Evolutionary conservation across 35 echinoderm and acorn worm species (phyloP).

Genomic region (Strongylocentrotus purpuratus): DNA sequence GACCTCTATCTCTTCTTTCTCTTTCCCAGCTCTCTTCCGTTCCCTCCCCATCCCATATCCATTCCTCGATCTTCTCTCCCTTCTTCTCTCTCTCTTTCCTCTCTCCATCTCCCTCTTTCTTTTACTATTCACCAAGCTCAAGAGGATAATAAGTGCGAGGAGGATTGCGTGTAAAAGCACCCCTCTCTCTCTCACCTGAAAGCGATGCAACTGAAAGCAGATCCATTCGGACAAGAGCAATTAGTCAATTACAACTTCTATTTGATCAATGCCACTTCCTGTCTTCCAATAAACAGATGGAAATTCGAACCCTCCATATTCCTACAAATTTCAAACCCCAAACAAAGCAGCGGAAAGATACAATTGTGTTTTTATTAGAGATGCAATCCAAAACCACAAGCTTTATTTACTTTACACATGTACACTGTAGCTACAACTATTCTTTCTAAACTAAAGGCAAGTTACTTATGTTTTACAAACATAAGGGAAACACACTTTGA

Average conservation of each 20-base stretch:
- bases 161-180: background rate
- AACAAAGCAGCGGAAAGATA: background rate
- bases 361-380: background rate
- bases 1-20: too few relatives aligned
- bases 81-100: background rate
- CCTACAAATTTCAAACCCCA: background rate
- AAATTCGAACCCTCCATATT: background rate
- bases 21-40: too few relatives aligned
- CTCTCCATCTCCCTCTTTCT: background rate
- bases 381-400: background rate
- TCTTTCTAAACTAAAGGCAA: background rate
- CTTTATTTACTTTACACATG: too few relatives aligned
- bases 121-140: background rate
- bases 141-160: too few relatives aligned
- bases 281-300: background rate
- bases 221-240: background rate
- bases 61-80: background rate
- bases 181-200: background rate
- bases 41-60: background rate
- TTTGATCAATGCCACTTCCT: background rate
- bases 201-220: background rate
- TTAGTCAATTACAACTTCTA: background rate
- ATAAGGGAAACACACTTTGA: background rate
- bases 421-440: too few relatives aligned
- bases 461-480: background rate